A percentile compares a stretch with the other conserved stretches of the same genome.
Conservation (phyloP, 2,797 vertebrate species). For the Paedocypris micromegethes region DNA sequence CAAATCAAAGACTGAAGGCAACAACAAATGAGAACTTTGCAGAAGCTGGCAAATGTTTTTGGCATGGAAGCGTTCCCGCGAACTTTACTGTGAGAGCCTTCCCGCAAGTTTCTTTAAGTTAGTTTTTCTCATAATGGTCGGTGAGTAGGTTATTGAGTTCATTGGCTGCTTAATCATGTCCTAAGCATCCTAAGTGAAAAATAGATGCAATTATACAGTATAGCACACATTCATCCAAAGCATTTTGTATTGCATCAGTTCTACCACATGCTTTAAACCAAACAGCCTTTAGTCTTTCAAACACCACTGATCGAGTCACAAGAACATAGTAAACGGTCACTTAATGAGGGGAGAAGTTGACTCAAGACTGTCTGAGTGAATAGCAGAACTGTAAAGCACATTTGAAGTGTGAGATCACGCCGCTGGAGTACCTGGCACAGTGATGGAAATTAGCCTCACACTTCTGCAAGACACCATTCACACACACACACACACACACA, state of each 20-base stretch:
- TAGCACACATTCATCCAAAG: too few species aligned
- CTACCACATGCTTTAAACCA: too few species aligned
- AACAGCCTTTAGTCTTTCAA: too few species aligned
- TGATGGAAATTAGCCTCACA: conserved; percentile 23
- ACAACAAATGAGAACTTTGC: not conserved
- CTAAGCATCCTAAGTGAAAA: conserved; percentile 1
- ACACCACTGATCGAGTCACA: conserved; percentile 11
- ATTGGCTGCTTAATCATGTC: conserved; percentile 53
- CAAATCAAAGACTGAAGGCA: too few species aligned
- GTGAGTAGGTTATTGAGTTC: conserved; percentile 57
- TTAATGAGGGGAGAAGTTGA: conserved; percentile 18
- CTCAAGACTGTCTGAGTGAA: conserved; percentile 6
- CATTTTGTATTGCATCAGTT: too few species aligned
- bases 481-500: conserved; percentile 45
- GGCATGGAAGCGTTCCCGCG: conserved; percentile 39
- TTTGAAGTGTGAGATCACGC: conserved; percentile 28
- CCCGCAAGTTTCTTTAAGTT: conserved; percentile 34
- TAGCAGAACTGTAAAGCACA: conserved; percentile 8
- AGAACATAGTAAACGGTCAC: conserved; percentile 10
- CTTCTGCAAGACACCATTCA: conserved; percentile 41
- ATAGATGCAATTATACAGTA: too few species aligned
- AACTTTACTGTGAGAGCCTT: conserved; percentile 41
- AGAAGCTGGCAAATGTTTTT: conserved; percentile 39
- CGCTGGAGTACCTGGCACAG: conserved; percentile 17
- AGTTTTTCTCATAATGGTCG: conserved; percentile 47